These are phyloP conservation scores for Penaeus chinensis DNA, from an alignment of 1,140 invertebrate species.

Conservation along the genomic window DNA sequence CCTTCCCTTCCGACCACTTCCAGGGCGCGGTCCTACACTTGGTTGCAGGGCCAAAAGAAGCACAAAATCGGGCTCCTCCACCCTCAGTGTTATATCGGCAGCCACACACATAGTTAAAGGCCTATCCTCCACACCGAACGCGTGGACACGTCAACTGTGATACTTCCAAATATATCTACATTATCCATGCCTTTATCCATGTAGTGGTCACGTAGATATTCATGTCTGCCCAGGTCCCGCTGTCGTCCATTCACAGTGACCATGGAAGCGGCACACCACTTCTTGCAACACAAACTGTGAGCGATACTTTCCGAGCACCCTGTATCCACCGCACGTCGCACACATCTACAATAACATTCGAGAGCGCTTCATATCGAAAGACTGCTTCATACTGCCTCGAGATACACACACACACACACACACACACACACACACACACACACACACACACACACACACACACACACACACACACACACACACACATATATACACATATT, in stretches of 20 bases:
- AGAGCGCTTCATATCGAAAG: conserved; percentile 13
- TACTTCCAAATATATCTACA: conserved; percentile 5
- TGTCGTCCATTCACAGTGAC: conserved; percentile 28
- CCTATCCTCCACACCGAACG: neutral
- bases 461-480: conserved; percentile 20
- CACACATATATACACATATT: neutral
- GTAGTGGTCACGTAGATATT: conserved; percentile 14
- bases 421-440: too few species aligned
- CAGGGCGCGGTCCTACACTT: conserved; percentile 15
- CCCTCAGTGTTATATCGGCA: neutral
- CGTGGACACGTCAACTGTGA: neutral
- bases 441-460: neutral
- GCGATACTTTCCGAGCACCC: neutral
- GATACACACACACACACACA: too few species aligned
- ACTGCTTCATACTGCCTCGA: conserved; percentile 7
- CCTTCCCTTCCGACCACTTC: conserved; percentile 29
- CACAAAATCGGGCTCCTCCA: conserved; percentile 30
- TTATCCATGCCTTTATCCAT: too few species aligned
- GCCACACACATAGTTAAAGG: neutral
- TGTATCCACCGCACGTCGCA: neutral
- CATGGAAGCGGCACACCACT: neutral
- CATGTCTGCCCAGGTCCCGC: neutral
- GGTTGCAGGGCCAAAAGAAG: neutral
- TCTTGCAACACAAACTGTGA: neutral
- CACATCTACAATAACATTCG: conserved; percentile 1